Evolutionary conservation across 2,888 invertebrate species (phyloP).

Genomic region (Cheilosia scutellata): DNA sequence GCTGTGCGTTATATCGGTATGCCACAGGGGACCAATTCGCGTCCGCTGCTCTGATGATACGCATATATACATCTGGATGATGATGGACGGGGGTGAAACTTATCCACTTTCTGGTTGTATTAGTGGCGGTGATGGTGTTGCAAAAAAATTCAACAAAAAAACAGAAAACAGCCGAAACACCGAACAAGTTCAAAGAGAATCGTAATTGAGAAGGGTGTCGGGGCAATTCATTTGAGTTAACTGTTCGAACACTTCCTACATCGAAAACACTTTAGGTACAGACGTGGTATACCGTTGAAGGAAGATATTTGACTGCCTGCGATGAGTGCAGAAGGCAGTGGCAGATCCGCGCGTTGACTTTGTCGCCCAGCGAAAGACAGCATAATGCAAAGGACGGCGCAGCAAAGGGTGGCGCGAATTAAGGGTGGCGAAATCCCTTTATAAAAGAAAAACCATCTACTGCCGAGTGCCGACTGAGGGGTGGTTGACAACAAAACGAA

Average conservation of each 20-base stretch:
- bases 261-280: conserved; percentile 60
- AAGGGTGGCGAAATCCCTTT: conserved; percentile 78
- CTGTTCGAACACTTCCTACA: conserved; percentile 75
- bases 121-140: conserved; percentile 71
- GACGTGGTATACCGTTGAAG: conserved; percentile 36
- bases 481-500: conserved; percentile 77
- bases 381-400: conserved; percentile 51
- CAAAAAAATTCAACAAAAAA: conserved; percentile 37
- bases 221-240: conserved; percentile 79
- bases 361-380: conserved; percentile 58
- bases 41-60: conserved; percentile 67
- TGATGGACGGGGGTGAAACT: conserved; percentile 64
- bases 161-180: conserved; percentile 16
- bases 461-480: conserved; percentile 17
- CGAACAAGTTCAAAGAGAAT: conserved; percentile 69
- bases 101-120: conserved; percentile 74
- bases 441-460: conserved; percentile 69
- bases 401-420: conserved; percentile 77
- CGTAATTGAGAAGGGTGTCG: conserved; percentile 78
- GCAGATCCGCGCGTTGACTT: conserved; percentile 76
- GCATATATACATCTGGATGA: conserved; percentile 40
- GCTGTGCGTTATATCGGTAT: conserved; percentile 84
- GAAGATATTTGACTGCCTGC: conserved; percentile 55
- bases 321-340: conserved; percentile 67
- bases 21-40: conserved; percentile 84